phyloP scores from a whole-genome alignment of 2,113 vertebrate species.

The Crotalus viridis region DNA sequence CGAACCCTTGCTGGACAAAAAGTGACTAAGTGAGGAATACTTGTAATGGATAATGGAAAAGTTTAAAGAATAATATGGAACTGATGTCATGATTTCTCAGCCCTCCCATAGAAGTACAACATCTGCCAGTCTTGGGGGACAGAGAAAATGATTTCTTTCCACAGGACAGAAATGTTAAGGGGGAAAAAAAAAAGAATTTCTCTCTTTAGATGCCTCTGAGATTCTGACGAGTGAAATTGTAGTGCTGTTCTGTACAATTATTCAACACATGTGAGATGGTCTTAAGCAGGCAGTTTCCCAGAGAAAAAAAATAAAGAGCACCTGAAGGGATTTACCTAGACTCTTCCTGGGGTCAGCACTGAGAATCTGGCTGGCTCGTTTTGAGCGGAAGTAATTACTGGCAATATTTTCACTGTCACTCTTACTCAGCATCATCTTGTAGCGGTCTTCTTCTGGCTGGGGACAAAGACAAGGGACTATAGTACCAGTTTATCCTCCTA shows the following conservation, averaged over 20 bases:
- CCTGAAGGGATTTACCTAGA: slow-evolving; percentile 50
- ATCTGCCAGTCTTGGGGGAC: neutral
- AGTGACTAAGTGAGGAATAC: neutral
- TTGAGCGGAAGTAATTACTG: slow-evolving; percentile 81
- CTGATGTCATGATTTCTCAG: neutral
- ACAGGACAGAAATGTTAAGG: neutral
- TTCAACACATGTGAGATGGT: too few relatives aligned
- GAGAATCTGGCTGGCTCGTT: slow-evolving; percentile 77
- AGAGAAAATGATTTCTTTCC: neutral
- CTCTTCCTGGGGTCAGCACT: slow-evolving; percentile 59
- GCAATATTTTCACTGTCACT: slow-evolving; percentile 83
- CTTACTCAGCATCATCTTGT: slow-evolving; percentile 79
- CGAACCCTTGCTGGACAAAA: neutral
- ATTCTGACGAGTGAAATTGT: neutral
- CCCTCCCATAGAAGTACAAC: neutral
- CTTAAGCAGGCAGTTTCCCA: neutral
- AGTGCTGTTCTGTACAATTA: neutral
- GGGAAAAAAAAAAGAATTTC: neutral
- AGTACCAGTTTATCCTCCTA: neutral
- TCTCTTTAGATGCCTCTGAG: neutral
- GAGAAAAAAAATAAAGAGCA: neutral
- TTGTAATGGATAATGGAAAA: neutral
- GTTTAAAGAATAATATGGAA: neutral
- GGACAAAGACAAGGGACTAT: rapidly evolving
- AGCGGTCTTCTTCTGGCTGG: slow-evolving; percentile 80